Conservation (phyloP, 2,888 invertebrate species). For the Andrena minutula region DNA sequence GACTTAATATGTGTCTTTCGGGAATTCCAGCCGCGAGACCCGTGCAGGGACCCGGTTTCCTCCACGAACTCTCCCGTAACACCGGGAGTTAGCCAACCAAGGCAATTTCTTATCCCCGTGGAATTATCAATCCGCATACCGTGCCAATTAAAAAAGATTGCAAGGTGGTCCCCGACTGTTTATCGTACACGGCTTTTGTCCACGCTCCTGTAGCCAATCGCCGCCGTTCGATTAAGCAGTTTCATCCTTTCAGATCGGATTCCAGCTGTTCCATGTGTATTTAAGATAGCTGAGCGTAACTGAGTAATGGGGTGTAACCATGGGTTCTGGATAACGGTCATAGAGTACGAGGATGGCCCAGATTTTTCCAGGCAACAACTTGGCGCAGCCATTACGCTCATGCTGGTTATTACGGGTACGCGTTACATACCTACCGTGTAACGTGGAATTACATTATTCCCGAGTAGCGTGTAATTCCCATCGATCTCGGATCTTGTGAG, state of each 20-base stretch:
- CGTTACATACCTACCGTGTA: neutral
- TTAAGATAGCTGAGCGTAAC: neutral
- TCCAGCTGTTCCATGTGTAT: neutral
- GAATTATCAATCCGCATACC: constrained; percentile 36
- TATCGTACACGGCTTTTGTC: constrained; percentile 9
- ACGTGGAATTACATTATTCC: constrained; percentile 7
- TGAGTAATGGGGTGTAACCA: neutral
- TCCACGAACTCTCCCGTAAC: constrained; percentile 43
- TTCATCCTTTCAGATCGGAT: neutral
- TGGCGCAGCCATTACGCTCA: neutral
- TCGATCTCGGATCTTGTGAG: neutral
- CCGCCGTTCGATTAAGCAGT: constrained; percentile 25
- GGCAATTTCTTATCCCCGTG: constrained; percentile 19
- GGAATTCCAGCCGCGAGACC: constrained; percentile 60
- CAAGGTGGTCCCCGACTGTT: constrained; percentile 35
- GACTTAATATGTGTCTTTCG: constrained; percentile 69
- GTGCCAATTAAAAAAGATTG: constrained; percentile 39
- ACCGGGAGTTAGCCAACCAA: constrained; percentile 36
- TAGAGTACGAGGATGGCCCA: neutral
- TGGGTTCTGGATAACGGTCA: neutral
- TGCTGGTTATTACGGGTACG: neutral
- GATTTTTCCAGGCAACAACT: too few relatives aligned
- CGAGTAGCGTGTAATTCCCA: neutral
- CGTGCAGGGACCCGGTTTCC: constrained; percentile 8
- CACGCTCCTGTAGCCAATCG: constrained; percentile 8